Conservation (phyloP, 2,797 vertebrate genomes). For the Dromococcyx pavoninus region DNA sequence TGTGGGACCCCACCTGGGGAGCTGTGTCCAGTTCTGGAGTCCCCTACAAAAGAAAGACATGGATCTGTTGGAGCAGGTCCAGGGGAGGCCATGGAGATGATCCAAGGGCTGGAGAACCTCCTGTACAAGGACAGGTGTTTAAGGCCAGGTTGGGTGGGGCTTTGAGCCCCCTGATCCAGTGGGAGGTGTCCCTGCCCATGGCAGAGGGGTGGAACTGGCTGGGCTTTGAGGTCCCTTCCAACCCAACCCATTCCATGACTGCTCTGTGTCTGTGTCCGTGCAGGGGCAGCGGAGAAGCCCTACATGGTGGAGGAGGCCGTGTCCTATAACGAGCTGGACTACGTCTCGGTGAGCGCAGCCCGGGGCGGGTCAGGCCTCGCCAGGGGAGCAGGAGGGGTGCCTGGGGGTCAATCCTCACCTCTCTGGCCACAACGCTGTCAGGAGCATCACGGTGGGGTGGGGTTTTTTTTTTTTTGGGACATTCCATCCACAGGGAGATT, state of each 20-base stretch:
- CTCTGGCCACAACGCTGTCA: rapidly evolving
- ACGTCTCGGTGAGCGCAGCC: constrained; percentile 87
- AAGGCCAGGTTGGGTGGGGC: too few relatives aligned
- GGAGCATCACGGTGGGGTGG: not conserved
- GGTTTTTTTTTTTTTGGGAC: not conserved
- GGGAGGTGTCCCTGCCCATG: too few relatives aligned
- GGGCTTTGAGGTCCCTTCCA: too few relatives aligned
- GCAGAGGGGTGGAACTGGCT: too few relatives aligned
- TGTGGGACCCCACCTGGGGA: rapidly evolving
- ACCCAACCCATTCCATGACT: too few relatives aligned
- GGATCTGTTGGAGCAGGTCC: too few relatives aligned
- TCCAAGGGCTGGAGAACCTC: too few relatives aligned
- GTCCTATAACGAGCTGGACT: constrained; percentile 96
- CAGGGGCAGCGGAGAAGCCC: constrained; percentile 96
- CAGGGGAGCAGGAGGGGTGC: not conserved
- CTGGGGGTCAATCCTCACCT: not conserved
- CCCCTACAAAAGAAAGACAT: too few relatives aligned
- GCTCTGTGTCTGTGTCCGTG: not conserved
- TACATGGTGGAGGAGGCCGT: constrained; percentile 95
- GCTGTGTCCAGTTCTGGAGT: too few relatives aligned
- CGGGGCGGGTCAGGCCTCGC: rapidly evolving
- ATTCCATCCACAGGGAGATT: not conserved
- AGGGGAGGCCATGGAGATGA: too few relatives aligned
- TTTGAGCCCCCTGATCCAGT: too few relatives aligned
- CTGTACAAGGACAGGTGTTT: too few relatives aligned